Base-by-base conservation (phyloP, 2,113 vertebrate species). In the Odontophorus gujanensis region DNA sequence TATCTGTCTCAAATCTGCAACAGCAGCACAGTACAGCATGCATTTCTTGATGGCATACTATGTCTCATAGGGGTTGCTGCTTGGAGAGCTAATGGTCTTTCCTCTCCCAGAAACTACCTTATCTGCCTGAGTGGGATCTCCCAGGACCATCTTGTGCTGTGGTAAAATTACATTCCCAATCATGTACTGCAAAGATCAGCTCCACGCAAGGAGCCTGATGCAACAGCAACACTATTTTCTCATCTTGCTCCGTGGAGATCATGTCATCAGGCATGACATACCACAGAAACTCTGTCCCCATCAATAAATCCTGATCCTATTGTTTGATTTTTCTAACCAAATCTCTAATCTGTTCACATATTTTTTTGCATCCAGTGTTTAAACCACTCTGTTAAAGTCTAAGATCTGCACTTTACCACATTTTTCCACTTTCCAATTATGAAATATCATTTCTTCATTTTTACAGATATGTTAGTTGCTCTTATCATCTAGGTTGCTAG, bases 131-230 rank as follows among this genome's bases (percentile, higher is more conserved):
- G 57, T 0, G 1, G 20, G 16, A 32, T 48, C 48, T 92, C 74
- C 53, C 67, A 69, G 62, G 40, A 82, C 10, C 21, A 36, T 53
- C 8, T 72, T 48, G 24, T 30, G 32, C 6, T 13, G 3, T 28
- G 26, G 17, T 17, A 89, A 73, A 62, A 75, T 12, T 2, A 0
- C 25, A 6, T 75, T 22, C 28, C 22, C 0, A 0, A 6, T 53
- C 0, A 0, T 15, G 24, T 0, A 0, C 61, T 75, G n/a, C 58
- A 40, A 65, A 87, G 26, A 26, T 59, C 9, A 26, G 36, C 28
- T 55, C 6, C 4, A 0, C 0, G 1, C 20, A 32, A 59, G 13
- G 26, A 61, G 3, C 5, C 13, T 2, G 11, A 11, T 48, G 43
- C 18, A 30, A 21, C 16, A 68, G 9, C 38, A 3, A 18, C 1